Evolutionary conservation across 2,888 invertebrate genomes (phyloP).

Genomic region (Diarsia mendica): DNA sequence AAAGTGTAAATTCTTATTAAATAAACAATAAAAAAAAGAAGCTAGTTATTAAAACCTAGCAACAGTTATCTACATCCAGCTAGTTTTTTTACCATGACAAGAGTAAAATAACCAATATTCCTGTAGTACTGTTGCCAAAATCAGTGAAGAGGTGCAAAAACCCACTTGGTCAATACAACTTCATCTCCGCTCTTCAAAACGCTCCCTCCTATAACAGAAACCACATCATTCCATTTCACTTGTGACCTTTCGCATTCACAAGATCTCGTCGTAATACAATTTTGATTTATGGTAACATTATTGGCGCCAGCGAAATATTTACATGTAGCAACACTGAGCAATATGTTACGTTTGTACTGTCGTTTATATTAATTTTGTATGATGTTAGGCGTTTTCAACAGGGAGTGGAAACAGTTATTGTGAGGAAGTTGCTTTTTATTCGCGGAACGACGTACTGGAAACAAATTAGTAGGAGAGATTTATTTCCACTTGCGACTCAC

Average conservation of each 20-base stretch:
- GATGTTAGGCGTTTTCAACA: constrained; percentile 20
- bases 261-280: constrained; percentile 92
- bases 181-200: background rate
- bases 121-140: background rate
- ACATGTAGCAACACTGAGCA: constrained; percentile 50
- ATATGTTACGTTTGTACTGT: constrained; percentile 43
- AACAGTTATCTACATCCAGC: background rate
- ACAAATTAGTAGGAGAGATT: no score
- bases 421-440: background rate
- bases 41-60: background rate
- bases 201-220: background rate
- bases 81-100: background rate
- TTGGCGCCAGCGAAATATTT: constrained; percentile 69
- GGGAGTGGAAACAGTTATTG: constrained; percentile 9
- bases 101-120: background rate
- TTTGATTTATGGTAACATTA: constrained; percentile 91
- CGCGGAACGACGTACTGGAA: background rate
- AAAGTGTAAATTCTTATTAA: no score
- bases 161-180: background rate
- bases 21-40: no score
- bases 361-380: constrained; percentile 49
- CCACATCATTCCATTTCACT: constrained; percentile 1
- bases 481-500: background rate
- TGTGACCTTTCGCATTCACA: constrained; percentile 33
- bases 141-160: no score